These are phyloP conservation scores for Scylla paramamosain DNA, from an alignment of 1,140 invertebrate species.

Conservation along the genomic window DNA sequence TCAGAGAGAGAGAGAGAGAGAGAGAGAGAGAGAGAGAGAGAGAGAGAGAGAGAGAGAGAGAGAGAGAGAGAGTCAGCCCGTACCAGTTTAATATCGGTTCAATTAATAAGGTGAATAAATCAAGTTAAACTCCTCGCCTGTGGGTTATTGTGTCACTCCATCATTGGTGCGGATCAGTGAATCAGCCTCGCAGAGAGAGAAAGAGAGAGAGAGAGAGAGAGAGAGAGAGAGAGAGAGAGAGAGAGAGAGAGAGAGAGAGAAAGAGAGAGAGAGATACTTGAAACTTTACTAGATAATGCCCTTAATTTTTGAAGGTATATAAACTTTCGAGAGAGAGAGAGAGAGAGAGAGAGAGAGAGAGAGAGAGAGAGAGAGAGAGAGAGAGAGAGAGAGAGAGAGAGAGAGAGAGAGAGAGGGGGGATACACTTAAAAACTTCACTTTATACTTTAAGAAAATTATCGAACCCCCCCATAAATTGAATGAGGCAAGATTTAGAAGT, in stretches of 20 bases:
- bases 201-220: conserved; percentile 25
- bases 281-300: too few relatives aligned
- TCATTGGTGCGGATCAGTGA: neutral
- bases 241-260: conserved; percentile 19
- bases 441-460: too few relatives aligned
- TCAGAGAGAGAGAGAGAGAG: neutral
- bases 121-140: conserved; percentile 8
- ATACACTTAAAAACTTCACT: too few relatives aligned
- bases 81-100: neutral
- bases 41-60: conserved; percentile 31
- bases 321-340: conserved; percentile 29
- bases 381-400: conserved; percentile 25
- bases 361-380: conserved; percentile 29
- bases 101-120: conserved; percentile 49
- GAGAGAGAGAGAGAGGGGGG: neutral
- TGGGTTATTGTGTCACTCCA: conserved; percentile 35
- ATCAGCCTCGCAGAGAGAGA: neutral
- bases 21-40: conserved; percentile 12
- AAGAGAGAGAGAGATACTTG: too few relatives aligned
- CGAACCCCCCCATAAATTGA: neutral
- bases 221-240: conserved; percentile 25
- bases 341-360: conserved; percentile 2
- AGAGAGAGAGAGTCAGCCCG: neutral
- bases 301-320: too few relatives aligned
- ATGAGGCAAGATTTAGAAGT: neutral